Evolutionary conservation across 2,797 vertebrate species (phyloP).

Genomic region (Lerista edwardsae): DNA sequence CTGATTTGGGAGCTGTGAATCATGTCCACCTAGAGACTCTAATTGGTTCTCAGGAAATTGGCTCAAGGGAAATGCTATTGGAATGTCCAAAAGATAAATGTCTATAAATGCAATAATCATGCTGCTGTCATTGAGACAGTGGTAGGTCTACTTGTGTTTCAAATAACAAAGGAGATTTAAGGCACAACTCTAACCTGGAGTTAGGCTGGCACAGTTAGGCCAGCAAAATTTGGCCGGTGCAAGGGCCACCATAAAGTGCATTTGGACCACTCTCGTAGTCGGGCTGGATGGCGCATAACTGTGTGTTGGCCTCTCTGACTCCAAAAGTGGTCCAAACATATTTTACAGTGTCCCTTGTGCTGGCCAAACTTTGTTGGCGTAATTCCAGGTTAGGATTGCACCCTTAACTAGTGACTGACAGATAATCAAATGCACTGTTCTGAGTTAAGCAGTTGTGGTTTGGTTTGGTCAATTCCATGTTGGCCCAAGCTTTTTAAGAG

Average conservation of each 20-base stretch:
- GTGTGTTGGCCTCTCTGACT: too few species aligned
- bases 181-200: too few species aligned
- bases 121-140: not conserved
- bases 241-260: too few species aligned
- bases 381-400: too few species aligned
- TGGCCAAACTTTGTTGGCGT: too few species aligned
- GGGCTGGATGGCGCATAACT: too few species aligned
- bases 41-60: conserved; percentile 2
- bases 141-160: not conserved
- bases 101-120: not conserved
- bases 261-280: too few species aligned
- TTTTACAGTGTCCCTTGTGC: too few species aligned
- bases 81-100: conserved; percentile 27
- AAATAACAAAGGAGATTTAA: conserved; percentile 10
- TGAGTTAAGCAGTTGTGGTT: not conserved
- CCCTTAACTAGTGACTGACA: conserved; percentile 13
- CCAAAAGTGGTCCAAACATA: too few species aligned
- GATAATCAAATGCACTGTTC: conserved; percentile 8
- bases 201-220: too few species aligned
- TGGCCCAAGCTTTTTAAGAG: not conserved
- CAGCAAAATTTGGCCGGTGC: too few species aligned
- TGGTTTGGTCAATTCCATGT: not conserved
- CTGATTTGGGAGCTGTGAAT: not conserved
- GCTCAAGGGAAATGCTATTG: not conserved
- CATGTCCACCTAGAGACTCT: not conserved